phyloP scores from a whole-genome alignment of 2,113 vertebrate genomes.

The Rhodinocichla rosea region DNA sequence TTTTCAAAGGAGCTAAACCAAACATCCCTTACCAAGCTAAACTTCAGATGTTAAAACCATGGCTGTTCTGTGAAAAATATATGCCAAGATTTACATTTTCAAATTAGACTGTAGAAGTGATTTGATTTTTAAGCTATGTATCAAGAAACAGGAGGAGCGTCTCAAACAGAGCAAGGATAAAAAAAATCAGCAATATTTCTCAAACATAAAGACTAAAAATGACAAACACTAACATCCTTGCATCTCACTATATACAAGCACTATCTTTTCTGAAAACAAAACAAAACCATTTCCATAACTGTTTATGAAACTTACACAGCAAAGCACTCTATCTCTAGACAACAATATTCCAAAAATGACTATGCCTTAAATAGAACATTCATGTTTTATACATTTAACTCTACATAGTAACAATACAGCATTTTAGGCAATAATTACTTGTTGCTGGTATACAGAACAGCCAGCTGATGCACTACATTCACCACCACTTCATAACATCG shows the following conservation, averaged over 20 bases:
- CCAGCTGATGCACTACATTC: constrained; percentile 93
- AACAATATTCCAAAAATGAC: background rate
- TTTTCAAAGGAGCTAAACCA: background rate
- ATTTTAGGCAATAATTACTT: constrained; percentile 81
- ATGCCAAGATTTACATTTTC: background rate
- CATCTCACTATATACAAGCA: background rate
- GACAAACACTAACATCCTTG: background rate
- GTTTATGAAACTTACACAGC: background rate
- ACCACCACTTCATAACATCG: constrained; percentile 95
- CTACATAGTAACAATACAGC: background rate
- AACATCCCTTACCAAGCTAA: background rate
- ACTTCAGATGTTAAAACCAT: background rate
- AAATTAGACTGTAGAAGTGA: background rate
- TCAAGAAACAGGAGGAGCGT: background rate
- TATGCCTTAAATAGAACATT: background rate
- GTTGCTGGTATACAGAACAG: constrained; percentile 93
- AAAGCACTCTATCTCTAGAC: background rate
- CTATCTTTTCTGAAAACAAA: background rate
- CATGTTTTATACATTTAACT: background rate
- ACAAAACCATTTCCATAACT: background rate
- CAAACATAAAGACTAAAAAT: background rate
- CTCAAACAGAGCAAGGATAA: background rate
- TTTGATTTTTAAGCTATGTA: background rate
- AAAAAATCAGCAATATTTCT: background rate
- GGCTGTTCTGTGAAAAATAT: background rate